Base-by-base conservation (phyloP, 2,888 invertebrate genomes). In the Conus canariensis region DNA sequence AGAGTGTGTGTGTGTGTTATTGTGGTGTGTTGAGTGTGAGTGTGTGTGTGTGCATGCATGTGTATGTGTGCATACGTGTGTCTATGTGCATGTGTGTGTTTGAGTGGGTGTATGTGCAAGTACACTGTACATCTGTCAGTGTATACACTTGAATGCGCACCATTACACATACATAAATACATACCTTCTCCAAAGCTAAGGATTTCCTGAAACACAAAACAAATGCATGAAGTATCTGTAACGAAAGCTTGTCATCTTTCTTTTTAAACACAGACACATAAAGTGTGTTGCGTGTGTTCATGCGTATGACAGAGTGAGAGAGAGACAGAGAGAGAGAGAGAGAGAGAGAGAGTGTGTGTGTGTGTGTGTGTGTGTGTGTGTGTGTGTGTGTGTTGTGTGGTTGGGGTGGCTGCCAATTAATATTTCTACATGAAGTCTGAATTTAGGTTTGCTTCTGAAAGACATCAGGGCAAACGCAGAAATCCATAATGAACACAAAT, bases 101-200 rank as follows among this genome's bases (percentile, higher is more conserved):
- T 45, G 30, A 10, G 12, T 80, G 30, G 3, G 16, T 12, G 30
- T 14, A 22, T 80, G 77, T 30, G 10, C 30, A 8, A 30, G 12
- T 80, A 45, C 45, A 45, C 45, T 45, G 45, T 45, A 45, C 45
- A 45, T 45, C 45, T 45, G 45, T 45, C 45, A 45, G 45, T 4
- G 45, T 45, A 45, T 45, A 45, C 45, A 45, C 45, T 45, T 45
- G 45, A 2, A 45, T 80, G 80, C 45, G 6, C 14, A 30, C 45
- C 14, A 19, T 9, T 45, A 14, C 22, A 25, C 19, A 83, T 58
- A 58, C 56, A 83, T 83, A 25, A n/a, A 59, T 60, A 59, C 85
- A 85, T 91, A 95, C 95, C 93, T 94, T 95, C 95, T 90, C 95
- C 96, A 94, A 95, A 96, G 58, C 92, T 93, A 59, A 92, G 91